These are phyloP conservation scores for Montipora capricornis DNA, from an alignment of 64 coral and sea anemone species.

Conservation along the genomic window DNA sequence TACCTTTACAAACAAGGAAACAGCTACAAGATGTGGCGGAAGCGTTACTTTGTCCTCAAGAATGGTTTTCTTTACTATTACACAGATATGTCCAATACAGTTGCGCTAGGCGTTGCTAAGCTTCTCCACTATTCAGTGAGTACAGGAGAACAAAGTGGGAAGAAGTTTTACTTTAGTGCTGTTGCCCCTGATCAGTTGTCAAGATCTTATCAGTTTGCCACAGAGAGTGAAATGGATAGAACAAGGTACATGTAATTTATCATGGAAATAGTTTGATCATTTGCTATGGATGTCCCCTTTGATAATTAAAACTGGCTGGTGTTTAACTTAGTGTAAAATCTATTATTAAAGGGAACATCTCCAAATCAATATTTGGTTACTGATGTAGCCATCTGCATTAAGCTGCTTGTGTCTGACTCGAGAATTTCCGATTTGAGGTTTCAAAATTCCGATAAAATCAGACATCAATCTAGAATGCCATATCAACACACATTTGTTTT, in stretches of 20 bases:
- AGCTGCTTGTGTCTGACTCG: too few relatives aligned
- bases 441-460: too few relatives aligned
- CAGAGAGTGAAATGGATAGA: conserved; percentile 90
- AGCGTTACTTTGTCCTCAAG: conserved; percentile 95
- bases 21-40: conserved; percentile 77
- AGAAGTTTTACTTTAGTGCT: conserved; percentile 76
- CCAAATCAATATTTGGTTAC: too few relatives aligned
- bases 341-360: too few relatives aligned
- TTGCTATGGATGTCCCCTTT: too few relatives aligned
- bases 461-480: too few relatives aligned
- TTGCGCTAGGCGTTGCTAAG: conserved; percentile 87
- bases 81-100: conserved; percentile 94
- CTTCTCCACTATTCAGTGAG: conserved; percentile 75
- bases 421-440: too few relatives aligned
- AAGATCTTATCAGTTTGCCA: conserved; percentile 78
- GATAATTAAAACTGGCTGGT: too few relatives aligned
- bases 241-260: conserved; percentile 57
- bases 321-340: too few relatives aligned
- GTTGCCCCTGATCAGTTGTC: conserved; percentile 45
- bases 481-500: too few relatives aligned
- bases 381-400: too few relatives aligned
- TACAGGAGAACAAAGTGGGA: conserved; percentile 71
- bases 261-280: too few relatives aligned
- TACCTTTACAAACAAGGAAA: conserved; percentile 92
- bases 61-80: conserved; percentile 98